These are phyloP conservation scores for Heteractis magnifica DNA, from an alignment of 92 coral and sea anemone species.

Conservation along the genomic window DNA sequence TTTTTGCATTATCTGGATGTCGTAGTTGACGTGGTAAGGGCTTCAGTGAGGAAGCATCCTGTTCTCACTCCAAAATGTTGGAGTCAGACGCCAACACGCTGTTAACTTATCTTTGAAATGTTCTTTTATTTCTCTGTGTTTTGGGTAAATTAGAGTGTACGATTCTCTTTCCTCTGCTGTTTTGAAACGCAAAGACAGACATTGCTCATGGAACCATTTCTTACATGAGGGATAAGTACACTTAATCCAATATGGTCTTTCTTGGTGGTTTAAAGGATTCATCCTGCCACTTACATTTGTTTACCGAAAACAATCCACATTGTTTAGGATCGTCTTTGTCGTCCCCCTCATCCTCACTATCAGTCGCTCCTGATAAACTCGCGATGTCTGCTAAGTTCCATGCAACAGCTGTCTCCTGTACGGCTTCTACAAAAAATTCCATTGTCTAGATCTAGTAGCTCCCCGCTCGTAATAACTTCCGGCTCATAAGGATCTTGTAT, in stretches of 20 bases:
- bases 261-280: slow-evolving; percentile 40
- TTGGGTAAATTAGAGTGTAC: slow-evolving; percentile 42
- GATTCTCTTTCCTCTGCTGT: slow-evolving; percentile 22
- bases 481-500: slow-evolving; percentile 18
- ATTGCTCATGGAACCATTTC: slow-evolving; percentile 47
- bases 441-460: slow-evolving; percentile 43
- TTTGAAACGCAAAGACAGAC: slow-evolving; percentile 34
- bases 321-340: slow-evolving; percentile 47
- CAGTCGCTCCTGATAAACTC: background rate
- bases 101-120: slow-evolving; percentile 38
- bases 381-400: slow-evolving; percentile 24
- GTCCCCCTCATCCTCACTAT: slow-evolving; percentile 11
- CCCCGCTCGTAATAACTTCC: slow-evolving; percentile 43
- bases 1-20: background rate
- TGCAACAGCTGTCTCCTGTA: slow-evolving; percentile 4
- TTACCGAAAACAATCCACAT: slow-evolving; percentile 29
- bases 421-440: slow-evolving; percentile 26
- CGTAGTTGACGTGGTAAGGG: background rate
- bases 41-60: background rate
- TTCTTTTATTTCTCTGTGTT: slow-evolving; percentile 32
- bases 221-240: slow-evolving; percentile 40
- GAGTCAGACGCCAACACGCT: slow-evolving; percentile 37
- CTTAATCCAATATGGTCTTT: slow-evolving; percentile 36
- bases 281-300: slow-evolving; percentile 36
- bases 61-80: background rate